A percentile compares a stretch with the other conserved stretches of the same genome.
These are phyloP conservation scores for Balanococcus diminutus DNA, from an alignment of 2,888 invertebrate species.

Conservation along the genomic window DNA sequence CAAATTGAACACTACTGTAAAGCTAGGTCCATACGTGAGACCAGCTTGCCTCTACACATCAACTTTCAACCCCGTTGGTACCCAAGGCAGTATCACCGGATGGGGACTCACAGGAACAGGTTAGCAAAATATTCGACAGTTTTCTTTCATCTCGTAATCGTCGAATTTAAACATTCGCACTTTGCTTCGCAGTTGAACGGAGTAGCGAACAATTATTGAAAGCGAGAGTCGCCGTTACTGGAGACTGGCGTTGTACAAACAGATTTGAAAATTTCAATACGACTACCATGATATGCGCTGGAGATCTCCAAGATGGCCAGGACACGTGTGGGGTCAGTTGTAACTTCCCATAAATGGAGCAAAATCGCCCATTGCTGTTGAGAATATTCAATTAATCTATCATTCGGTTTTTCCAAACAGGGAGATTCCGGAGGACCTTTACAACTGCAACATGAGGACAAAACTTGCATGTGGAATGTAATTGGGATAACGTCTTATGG, in stretches of 20 bases:
- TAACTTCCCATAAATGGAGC: background rate
- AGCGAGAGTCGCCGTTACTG: too few relatives aligned
- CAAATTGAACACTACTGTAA: background rate
- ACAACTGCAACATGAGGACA: constrained; percentile 60
- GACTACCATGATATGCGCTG: constrained; percentile 63
- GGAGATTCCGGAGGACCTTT: constrained; percentile 80
- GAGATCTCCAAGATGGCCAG: constrained; percentile 62
- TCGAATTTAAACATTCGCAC: too few relatives aligned
- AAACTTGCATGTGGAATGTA: constrained; percentile 65
- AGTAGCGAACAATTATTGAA: too few relatives aligned
- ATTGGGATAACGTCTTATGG: constrained; percentile 67
- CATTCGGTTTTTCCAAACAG: constrained; percentile 61
- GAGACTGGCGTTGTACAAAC: too few relatives aligned
- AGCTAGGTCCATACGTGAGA: background rate
- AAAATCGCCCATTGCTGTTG: background rate
- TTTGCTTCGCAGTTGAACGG: too few relatives aligned
- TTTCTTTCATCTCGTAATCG: too few relatives aligned
- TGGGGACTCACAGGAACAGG: background rate
- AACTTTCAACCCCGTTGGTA: background rate
- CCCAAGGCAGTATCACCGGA: too few relatives aligned
- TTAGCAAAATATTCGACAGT: background rate
- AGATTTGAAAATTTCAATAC: too few relatives aligned
- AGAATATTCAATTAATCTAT: background rate
- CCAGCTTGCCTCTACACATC: constrained; percentile 21
- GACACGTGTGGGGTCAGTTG: constrained; percentile 61